Conservation (phyloP, 1,140 invertebrate species). For the Brachionus rubens region DNA sequence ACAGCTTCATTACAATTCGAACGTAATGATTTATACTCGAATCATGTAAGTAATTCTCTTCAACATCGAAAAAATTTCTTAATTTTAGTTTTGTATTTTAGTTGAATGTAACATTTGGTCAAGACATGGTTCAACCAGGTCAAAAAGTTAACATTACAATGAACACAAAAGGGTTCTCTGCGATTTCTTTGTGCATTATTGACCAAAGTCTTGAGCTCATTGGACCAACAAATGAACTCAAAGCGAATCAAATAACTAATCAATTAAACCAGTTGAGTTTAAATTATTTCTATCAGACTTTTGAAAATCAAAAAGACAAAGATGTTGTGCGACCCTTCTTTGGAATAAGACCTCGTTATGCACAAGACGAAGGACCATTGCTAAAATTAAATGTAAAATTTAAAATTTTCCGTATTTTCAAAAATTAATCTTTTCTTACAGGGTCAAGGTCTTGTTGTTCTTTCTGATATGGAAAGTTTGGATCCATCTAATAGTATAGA, state of each 20-base stretch:
- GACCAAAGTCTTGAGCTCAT: constrained; percentile 35
- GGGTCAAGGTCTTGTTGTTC: neutral
- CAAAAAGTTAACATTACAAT: neutral
- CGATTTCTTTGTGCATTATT: constrained; percentile 23
- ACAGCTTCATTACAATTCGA: too few relatives aligned
- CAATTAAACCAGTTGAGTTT: neutral
- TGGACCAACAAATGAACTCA: neutral
- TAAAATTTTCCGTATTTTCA: neutral
- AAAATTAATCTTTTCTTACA: neutral
- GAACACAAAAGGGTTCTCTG: neutral
- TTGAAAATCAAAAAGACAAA: neutral
- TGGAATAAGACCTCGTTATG: too few relatives aligned
- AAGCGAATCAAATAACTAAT: neutral
- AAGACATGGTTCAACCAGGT: neutral
- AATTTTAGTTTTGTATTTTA: neutral
- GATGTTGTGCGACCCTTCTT: neutral
- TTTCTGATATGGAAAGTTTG: neutral
- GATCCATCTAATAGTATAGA: neutral
- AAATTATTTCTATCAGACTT: neutral
- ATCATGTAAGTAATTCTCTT: too few relatives aligned
- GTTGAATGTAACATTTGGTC: neutral
- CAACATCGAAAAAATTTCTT: neutral
- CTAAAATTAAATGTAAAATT: constrained; percentile 27
- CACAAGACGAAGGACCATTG: too few relatives aligned
- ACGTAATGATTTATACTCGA: too few relatives aligned